Evolutionary conservation across 2,888 invertebrate genomes (phyloP).

Genomic region (Troides oblongomaculatus): DNA sequence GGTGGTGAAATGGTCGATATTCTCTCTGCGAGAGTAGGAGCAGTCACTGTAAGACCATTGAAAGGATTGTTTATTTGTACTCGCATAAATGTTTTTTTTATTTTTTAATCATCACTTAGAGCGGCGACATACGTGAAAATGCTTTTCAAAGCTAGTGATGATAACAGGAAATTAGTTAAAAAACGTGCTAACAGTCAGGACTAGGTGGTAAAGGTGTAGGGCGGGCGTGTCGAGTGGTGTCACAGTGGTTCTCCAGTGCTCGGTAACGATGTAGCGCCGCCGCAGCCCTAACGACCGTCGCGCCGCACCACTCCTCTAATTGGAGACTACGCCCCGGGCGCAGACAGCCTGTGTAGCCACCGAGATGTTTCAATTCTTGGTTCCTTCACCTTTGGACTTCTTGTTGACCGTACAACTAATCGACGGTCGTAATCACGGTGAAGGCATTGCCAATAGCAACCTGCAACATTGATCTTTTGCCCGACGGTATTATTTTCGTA

Average conservation of each 20-base stretch:
- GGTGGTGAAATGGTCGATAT: no score
- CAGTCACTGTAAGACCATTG: no score
- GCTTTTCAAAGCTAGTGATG: constrained; percentile 5
- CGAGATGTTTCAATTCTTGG: constrained; percentile 35
- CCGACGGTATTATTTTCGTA: no score
- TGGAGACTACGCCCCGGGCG: constrained; percentile 33
- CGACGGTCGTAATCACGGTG: no score
- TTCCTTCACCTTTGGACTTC: constrained; percentile 17
- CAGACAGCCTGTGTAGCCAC: constrained; percentile 8
- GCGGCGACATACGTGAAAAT: neutral
- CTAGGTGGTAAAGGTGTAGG: constrained; percentile 20
- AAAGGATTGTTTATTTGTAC: no score
- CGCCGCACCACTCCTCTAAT: constrained; percentile 30
- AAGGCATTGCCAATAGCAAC: no score
- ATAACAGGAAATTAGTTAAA: constrained; percentile 25
- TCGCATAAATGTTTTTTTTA: neutral
- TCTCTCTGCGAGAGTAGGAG: no score
- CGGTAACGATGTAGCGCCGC: constrained; percentile 38
- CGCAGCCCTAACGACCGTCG: constrained; percentile 31
- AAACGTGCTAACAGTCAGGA: constrained; percentile 22
- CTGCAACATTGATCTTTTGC: no score
- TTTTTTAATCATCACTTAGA: neutral
- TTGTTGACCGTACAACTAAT: no score
- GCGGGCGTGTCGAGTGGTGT: constrained; percentile 32
- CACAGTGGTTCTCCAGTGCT: constrained; percentile 24